Evolutionary conservation across 1,140 invertebrate species (phyloP).

Genomic region (Orius insidiosus): DNA sequence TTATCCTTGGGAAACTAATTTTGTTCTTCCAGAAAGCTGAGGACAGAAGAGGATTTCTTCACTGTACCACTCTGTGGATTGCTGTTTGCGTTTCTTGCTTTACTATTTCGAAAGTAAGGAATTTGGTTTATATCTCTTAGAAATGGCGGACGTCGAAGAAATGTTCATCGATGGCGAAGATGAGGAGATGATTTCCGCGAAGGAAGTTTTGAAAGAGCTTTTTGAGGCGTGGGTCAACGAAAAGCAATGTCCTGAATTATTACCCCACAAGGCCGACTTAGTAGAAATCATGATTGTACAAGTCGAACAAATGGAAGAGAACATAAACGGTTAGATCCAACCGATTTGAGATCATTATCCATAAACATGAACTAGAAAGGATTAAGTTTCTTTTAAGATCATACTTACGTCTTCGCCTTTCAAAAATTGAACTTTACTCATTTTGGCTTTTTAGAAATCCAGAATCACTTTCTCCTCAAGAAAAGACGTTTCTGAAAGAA

Average conservation of each 20-base stretch:
- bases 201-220: constrained; percentile 23
- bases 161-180: constrained; percentile 7
- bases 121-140: neutral
- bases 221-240: constrained; percentile 74
- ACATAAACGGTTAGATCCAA: constrained; percentile 50
- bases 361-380: constrained; percentile 66
- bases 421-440: constrained; percentile 64
- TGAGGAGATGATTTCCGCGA: constrained; percentile 11
- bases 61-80: too few species aligned
- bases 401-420: constrained; percentile 56
- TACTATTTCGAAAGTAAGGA: too few species aligned
- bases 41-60: too few species aligned
- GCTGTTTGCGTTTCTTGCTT: too few species aligned
- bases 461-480: constrained; percentile 45
- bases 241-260: constrained; percentile 68
- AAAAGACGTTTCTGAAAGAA: constrained; percentile 54
- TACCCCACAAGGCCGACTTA: constrained; percentile 55
- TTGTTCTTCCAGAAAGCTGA: too few species aligned
- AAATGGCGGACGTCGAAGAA: neutral
- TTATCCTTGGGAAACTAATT: too few species aligned
- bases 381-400: constrained; percentile 64
- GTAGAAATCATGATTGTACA: constrained; percentile 71
- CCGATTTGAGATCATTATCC: constrained; percentile 57
- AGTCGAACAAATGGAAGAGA: constrained; percentile 58
- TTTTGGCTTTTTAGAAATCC: constrained; percentile 43